phyloP scores from a whole-genome alignment of 1,140 invertebrate genomes.

The Dufourea novaeangliae region DNA sequence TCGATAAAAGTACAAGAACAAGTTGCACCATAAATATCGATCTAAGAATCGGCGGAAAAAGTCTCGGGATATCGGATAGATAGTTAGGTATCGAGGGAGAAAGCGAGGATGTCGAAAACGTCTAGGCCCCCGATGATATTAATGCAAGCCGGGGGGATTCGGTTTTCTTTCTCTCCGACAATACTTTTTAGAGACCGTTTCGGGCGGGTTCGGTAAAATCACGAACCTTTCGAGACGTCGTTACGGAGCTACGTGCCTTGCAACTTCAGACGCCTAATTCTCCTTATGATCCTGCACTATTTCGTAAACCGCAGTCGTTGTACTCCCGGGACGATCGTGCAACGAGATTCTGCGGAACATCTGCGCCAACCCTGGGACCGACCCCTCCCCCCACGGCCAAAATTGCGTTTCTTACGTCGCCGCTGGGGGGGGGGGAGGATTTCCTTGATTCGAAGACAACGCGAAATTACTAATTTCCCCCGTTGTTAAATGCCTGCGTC shows the following conservation, averaged over 20 bases:
- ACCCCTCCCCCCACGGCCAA: conserved; percentile 46
- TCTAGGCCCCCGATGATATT: neutral
- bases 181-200: conserved; percentile 63
- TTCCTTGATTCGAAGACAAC: conserved; percentile 45
- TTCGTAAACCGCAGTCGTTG: conserved; percentile 70
- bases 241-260: conserved; percentile 69
- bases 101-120: conserved; percentile 4
- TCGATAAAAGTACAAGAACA: neutral
- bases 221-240: conserved; percentile 70
- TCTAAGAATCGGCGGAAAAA: neutral
- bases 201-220: conserved; percentile 61
- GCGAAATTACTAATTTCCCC: conserved; percentile 41
- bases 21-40: neutral
- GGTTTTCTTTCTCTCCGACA: neutral
- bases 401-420: conserved; percentile 62
- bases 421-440: conserved; percentile 36
- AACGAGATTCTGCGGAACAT: conserved; percentile 69
- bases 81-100: neutral
- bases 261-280: conserved; percentile 70
- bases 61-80: neutral
- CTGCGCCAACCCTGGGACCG: conserved; percentile 57
- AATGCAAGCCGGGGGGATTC: neutral
- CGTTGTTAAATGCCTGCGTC: conserved; percentile 5
- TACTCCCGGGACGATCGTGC: conserved; percentile 64
- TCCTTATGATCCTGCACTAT: conserved; percentile 69